phyloP scores from a whole-genome alignment of 2,888 invertebrate species.

The Atethmia centrago region DNA sequence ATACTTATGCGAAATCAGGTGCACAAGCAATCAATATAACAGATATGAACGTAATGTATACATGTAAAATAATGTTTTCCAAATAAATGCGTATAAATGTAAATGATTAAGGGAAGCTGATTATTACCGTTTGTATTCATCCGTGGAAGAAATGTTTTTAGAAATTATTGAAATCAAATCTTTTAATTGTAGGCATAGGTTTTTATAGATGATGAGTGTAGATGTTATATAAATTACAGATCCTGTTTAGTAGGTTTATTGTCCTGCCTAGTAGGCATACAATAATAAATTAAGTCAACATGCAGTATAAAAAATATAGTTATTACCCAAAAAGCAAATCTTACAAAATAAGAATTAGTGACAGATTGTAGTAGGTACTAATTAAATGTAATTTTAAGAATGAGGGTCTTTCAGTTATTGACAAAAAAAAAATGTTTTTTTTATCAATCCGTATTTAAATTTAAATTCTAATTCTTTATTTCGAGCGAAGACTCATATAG shows the following conservation, averaged over 20 bases:
- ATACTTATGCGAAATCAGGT: slow-evolving; percentile 26
- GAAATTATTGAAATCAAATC: neutral
- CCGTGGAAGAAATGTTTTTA: slow-evolving; percentile 5
- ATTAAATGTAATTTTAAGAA: neutral
- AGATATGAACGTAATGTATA: slow-evolving; percentile 30
- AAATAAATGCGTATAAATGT: slow-evolving; percentile 28
- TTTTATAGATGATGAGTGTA: no score
- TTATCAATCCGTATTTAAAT: neutral
- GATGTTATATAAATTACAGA: no score
- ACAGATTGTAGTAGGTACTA: no score
- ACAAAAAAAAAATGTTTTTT: neutral
- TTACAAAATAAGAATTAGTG: no score
- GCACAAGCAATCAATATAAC: slow-evolving; percentile 15
- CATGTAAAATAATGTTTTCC: slow-evolving; percentile 46
- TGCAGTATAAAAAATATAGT: no score
- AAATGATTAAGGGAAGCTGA: slow-evolving; percentile 12
- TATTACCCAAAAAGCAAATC: no score
- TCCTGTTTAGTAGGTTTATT: no score
- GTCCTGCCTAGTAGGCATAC: no score
- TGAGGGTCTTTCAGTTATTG: neutral
- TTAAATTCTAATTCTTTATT: no score
- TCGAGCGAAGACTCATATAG: no score
- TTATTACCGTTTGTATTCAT: slow-evolving; percentile 31
- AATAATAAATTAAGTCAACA: no score
- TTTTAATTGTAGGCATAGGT: no score